phyloP scores from a whole-genome alignment of 35 echinoderm and acorn worm genomes.

The Nesometra sesokonis region DNA sequence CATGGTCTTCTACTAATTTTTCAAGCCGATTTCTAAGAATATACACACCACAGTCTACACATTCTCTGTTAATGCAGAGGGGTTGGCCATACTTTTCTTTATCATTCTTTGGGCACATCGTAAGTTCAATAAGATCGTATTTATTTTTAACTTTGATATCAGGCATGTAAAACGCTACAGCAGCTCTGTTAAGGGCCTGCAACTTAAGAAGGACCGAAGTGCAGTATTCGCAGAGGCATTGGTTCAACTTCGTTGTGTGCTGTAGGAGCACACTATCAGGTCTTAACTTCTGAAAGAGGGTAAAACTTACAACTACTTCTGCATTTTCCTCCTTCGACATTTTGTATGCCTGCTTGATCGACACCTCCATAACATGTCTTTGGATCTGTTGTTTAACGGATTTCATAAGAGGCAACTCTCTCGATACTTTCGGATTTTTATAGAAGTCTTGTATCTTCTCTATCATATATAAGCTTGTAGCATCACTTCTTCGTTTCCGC shows the following conservation, averaged over 20 bases:
- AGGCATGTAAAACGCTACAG: neutral
- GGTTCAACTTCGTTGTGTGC: conserved; percentile 10
- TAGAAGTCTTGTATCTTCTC: conserved; percentile 18
- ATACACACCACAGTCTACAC: neutral
- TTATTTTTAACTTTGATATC: conserved; percentile 21
- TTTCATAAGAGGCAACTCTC: conserved; percentile 29
- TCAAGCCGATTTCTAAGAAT: neutral
- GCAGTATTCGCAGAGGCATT: conserved; percentile 31
- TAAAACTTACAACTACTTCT: neutral
- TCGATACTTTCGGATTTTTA: conserved; percentile 12
- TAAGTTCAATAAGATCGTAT: conserved; percentile 8
- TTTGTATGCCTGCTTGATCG: conserved; percentile 16
- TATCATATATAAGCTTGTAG: conserved; percentile 2
- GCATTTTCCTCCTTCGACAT: conserved; percentile 23
- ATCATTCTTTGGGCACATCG: conserved; percentile 7
- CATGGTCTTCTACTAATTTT: neutral
- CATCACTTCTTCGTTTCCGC: conserved; percentile 18
- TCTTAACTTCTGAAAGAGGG: conserved; percentile 20
- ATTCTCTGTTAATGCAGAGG: neutral
- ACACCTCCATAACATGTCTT: conserved; percentile 20
- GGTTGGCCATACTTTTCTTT: neutral
- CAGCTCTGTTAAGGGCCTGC: conserved; percentile 9
- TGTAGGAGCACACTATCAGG: conserved; percentile 10
- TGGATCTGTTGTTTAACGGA: conserved; percentile 7
- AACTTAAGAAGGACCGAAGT: conserved; percentile 16